These are phyloP conservation scores for Quiscalus mexicanus DNA, from an alignment of 2,113 vertebrate species.

Conservation along the genomic window DNA sequence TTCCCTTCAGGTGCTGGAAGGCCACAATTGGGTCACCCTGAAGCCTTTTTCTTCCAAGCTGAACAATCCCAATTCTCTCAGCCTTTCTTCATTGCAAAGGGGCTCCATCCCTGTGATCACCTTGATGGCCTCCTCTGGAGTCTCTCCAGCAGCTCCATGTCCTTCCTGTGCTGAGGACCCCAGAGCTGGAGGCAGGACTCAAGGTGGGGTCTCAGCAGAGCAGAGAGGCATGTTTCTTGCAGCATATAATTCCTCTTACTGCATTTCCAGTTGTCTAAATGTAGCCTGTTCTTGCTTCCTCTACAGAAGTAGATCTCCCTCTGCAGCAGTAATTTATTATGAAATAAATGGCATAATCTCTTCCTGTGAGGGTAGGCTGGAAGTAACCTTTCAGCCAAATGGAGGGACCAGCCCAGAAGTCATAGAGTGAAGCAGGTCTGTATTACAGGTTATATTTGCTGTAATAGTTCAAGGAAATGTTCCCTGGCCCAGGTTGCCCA, in stretches of 20 bases:
- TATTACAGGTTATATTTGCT: neutral
- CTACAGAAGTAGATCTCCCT: neutral
- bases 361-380: neutral
- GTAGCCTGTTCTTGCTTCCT: neutral
- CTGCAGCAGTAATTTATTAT: neutral
- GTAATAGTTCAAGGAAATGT: neutral
- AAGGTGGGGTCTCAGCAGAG: neutral
- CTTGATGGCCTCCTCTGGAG: neutral
- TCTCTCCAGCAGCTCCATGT: neutral
- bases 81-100: neutral
- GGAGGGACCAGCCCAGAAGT: neutral
- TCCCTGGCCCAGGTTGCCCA: neutral
- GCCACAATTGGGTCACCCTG: accelerated
- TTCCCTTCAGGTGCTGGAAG: neutral
- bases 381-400: neutral
- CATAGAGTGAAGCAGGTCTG: neutral
- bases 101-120: neutral
- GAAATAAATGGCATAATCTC: neutral
- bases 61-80: neutral
- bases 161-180: neutral
- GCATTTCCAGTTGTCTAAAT: neutral
- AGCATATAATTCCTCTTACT: accelerated
- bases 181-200: neutral
- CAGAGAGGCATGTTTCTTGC: neutral
- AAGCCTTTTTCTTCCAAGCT: neutral